These are phyloP conservation scores for Mesoclemmys tuberculata DNA, from an alignment of 2,113 vertebrate species.

Conservation along the genomic window DNA sequence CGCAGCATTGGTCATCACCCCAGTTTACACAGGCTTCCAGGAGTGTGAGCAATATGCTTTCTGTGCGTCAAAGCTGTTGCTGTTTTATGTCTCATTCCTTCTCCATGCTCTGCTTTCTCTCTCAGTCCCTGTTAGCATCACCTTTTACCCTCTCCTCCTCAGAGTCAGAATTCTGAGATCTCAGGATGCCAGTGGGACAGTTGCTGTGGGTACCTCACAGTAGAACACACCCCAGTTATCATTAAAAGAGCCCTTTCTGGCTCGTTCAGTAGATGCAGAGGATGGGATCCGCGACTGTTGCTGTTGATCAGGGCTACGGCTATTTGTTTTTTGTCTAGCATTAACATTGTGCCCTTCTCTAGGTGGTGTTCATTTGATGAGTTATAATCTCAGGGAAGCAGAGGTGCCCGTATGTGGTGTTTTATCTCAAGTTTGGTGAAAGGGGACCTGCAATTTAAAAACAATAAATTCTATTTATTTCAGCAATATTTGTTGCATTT, in stretches of 20 bases:
- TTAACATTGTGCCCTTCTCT: slow-evolving; percentile 14
- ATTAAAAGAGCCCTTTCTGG: slow-evolving; percentile 13
- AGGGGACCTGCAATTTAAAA: neutral
- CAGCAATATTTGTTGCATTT: neutral
- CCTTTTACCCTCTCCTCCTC: neutral
- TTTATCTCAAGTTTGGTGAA: slow-evolving; percentile 23
- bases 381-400: neutral
- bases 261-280: neutral
- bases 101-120: neutral
- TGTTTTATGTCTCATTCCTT: neutral
- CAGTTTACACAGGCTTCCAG: slow-evolving; percentile 29
- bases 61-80: slow-evolving; percentile 12
- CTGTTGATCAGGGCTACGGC: slow-evolving; percentile 42
- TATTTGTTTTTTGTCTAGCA: slow-evolving; percentile 10
- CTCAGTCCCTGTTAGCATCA: neutral
- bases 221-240: neutral
- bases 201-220: neutral
- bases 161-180: neutral
- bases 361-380: slow-evolving; percentile 25
- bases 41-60: slow-evolving; percentile 37
- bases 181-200: neutral
- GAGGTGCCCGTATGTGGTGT: neutral
- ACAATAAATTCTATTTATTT: slow-evolving; percentile 28
- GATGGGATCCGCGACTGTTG: neutral
- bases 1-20: slow-evolving; percentile 60